Conservation (phyloP, 2,113 vertebrate species). For the Elachura formosa region DNA sequence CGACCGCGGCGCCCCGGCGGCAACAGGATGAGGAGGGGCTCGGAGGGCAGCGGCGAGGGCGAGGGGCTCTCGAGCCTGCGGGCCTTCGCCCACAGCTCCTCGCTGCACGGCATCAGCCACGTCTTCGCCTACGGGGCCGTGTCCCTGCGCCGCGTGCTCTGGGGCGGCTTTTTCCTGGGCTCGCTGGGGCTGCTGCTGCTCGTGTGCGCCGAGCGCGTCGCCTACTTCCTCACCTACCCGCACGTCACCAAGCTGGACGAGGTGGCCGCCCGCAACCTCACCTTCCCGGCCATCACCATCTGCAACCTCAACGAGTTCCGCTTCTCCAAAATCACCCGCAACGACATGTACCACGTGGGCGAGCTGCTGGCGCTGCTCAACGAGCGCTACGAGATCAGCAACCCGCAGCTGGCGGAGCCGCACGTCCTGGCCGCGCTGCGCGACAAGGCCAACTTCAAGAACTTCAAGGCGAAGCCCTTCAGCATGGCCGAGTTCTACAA, state of each 20-base stretch:
- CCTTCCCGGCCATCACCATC: slow-evolving; percentile 85
- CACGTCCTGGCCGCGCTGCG: slow-evolving; percentile 79
- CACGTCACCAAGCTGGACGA: slow-evolving; percentile 98
- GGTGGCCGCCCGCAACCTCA: slow-evolving; percentile 86
- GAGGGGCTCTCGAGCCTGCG: slow-evolving; percentile 75
- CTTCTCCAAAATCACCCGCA: slow-evolving; percentile 83
- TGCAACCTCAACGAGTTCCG: slow-evolving; percentile 90
- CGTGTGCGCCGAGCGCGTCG: slow-evolving; percentile 82
- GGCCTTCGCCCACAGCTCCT: slow-evolving; percentile 82
- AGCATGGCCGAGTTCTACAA: slow-evolving; percentile 91
- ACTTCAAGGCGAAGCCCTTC: slow-evolving; percentile 85
- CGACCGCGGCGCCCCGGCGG: not conserved
- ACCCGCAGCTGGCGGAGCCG: slow-evolving; percentile 80
- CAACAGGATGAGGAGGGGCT: not conserved
- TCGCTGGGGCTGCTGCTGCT: slow-evolving; percentile 79
- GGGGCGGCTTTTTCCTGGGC: slow-evolving; percentile 81
- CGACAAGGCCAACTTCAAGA: slow-evolving; percentile 84
- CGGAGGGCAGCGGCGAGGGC: slow-evolving; percentile 14
- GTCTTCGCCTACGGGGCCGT: slow-evolving; percentile 83
- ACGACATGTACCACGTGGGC: slow-evolving; percentile 86
- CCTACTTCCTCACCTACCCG: slow-evolving; percentile 89
- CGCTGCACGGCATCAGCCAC: slow-evolving; percentile 87
- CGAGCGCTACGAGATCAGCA: slow-evolving; percentile 80
- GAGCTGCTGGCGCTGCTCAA: slow-evolving; percentile 84
- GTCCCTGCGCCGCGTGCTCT: slow-evolving; percentile 81